These are phyloP conservation scores for Leptobrachium leishanense DNA, from an alignment of 2,113 vertebrate species.

Conservation along the genomic window DNA sequence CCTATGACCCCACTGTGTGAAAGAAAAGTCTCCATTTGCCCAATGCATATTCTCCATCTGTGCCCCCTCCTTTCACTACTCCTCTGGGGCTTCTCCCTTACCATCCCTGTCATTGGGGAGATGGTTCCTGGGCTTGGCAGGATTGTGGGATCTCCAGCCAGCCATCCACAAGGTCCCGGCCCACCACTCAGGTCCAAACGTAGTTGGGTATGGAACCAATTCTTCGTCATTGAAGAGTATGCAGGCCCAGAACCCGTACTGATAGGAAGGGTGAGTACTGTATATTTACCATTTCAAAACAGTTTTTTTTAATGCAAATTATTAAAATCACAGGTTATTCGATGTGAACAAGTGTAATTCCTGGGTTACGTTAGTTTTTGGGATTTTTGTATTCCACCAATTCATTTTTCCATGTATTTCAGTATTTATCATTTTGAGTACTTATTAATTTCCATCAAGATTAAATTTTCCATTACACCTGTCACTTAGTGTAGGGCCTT, in stretches of 20 bases:
- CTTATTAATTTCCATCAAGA: too few relatives aligned
- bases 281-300: too few relatives aligned
- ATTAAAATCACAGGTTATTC: too few relatives aligned
- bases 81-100: constrained; percentile 28
- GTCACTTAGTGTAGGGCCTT: too few relatives aligned
- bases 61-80: constrained; percentile 24
- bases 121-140: constrained; percentile 20
- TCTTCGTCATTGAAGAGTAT: constrained; percentile 92
- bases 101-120: constrained; percentile 31
- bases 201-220: constrained; percentile 96
- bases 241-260: constrained; percentile 87
- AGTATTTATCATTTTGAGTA: too few relatives aligned
- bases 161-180: constrained; percentile 47
- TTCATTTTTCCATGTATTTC: too few relatives aligned
- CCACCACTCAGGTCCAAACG: constrained; percentile 77
- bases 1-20: not conserved
- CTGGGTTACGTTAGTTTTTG: too few relatives aligned
- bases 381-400: too few relatives aligned
- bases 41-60: constrained; percentile 17
- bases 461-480: too few relatives aligned
- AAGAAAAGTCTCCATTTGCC: not conserved
- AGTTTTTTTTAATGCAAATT: too few relatives aligned
- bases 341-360: too few relatives aligned
- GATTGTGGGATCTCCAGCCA: not conserved
- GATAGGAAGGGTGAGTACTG: constrained; percentile 83